These are phyloP conservation scores for Drosophila sproati DNA, from an alignment of 1,140 invertebrate genomes.

Conservation along the genomic window DNA sequence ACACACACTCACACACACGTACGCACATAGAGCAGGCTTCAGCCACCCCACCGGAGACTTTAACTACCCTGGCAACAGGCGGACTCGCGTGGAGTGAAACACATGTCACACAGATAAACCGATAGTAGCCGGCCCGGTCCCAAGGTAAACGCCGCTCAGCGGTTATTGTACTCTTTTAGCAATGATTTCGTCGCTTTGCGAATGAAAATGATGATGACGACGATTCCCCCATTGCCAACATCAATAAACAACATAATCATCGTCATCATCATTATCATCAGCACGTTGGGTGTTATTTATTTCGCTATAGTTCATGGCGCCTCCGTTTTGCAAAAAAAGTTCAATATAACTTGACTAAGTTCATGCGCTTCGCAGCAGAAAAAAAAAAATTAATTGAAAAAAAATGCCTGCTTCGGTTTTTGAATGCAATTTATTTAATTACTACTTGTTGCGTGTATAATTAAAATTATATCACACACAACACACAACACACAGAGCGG, in stretches of 20 bases:
- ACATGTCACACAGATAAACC: slow-evolving; percentile 53
- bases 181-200: slow-evolving; percentile 36
- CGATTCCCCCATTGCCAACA: slow-evolving; percentile 37
- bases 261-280: not conserved
- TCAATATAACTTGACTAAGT: slow-evolving; percentile 72
- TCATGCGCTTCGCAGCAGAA: slow-evolving; percentile 31
- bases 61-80: slow-evolving; percentile 43
- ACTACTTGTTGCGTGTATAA: slow-evolving; percentile 53
- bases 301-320: slow-evolving; percentile 40
- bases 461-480: slow-evolving; percentile 76
- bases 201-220: slow-evolving; percentile 7
- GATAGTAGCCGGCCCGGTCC: slow-evolving; percentile 18
- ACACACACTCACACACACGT: not conserved
- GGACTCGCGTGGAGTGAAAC: slow-evolving; percentile 52
- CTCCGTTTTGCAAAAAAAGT: slow-evolving; percentile 39
- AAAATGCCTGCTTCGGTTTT: slow-evolving; percentile 34
- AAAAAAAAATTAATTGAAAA: no score
- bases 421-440: slow-evolving; percentile 68
- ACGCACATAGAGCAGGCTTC: not conserved
- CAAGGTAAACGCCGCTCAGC: slow-evolving; percentile 39
- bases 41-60: slow-evolving; percentile 38
- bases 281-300: slow-evolving; percentile 6
- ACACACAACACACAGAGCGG: slow-evolving; percentile 26
- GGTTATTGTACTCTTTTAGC: slow-evolving; percentile 56
- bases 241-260: slow-evolving; percentile 6